Base-by-base conservation (phyloP, 2,888 invertebrate genomes). In the Meghimatium bilineatum region DNA sequence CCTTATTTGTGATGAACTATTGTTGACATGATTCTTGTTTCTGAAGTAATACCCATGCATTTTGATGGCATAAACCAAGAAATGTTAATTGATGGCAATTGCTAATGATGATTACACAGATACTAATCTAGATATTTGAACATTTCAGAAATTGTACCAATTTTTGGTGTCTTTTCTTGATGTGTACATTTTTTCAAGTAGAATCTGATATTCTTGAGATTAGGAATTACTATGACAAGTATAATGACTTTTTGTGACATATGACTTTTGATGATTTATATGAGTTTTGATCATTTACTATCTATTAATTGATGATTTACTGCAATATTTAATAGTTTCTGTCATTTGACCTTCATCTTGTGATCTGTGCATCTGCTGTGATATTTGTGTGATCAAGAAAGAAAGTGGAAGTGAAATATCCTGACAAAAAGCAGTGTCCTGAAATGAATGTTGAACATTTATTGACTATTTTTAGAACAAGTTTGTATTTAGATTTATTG, bases 61-160 rank as follows among this genome's bases (percentile, higher is more conserved):
- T 80, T 72, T 34, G n/a, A 67, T 67, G 44, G 66, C 38, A 67
- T 75, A 67, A 76, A 82, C 76, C 82, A 76, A 76, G 36, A 82
- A 75, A 66, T 76, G 66, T 76, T 82, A 69, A 75, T 14, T 74
- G 26, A 74, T 67, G 20, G 72, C 66, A 66, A 2, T 14, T n/a
- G 44, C 44, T 52, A 14, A 44, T 49, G 29, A 49, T 76, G n/a
- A 67, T 60, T 52, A 76, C 34, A 38, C 36, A 74, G 63, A 52
- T 67, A 36, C 63, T 72, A 72, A 44, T 3, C 32, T 79, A 74
- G 66, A 66, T 0, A 36, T 78, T 71, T 63, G 44, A 74, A 74
- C 60, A 49, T 74, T 60, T 63, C 34, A 38, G 17, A n/a, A 32
- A n/a, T 52, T 56, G 56, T 63, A 34, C 44, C 44, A 44, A 5